These are phyloP conservation scores for Grantiella picta DNA, from an alignment of 2,113 vertebrate species.

Conservation along the genomic window DNA sequence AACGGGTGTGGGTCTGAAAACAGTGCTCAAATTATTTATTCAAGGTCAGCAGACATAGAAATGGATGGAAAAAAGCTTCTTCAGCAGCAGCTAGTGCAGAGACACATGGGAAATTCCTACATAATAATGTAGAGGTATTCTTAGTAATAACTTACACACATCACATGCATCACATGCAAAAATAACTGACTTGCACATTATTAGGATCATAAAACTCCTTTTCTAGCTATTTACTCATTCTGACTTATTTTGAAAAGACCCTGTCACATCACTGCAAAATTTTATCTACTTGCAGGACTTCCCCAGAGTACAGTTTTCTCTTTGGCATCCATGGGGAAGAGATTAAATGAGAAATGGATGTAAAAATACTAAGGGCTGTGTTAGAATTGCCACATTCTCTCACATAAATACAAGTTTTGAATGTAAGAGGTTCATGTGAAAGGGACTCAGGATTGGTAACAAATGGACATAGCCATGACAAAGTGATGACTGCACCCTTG, in stretches of 20 bases:
- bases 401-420: not conserved
- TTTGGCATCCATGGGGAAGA: not conserved
- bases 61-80: not conserved
- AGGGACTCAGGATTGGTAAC: not conserved
- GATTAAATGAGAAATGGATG: not conserved
- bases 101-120: not conserved
- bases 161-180: not conserved
- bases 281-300: not conserved
- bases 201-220: constrained; percentile 39
- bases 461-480: not conserved
- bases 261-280: not conserved
- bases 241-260: not conserved
- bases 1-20: not conserved
- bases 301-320: not conserved
- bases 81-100: not conserved
- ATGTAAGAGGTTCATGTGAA: not conserved
- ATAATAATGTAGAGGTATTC: not conserved
- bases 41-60: not conserved
- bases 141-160: not conserved
- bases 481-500: not conserved
- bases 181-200: not conserved
- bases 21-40: not conserved
- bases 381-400: not conserved
- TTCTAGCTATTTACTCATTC: not conserved
- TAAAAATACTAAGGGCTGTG: not conserved